phyloP scores from a whole-genome alignment of 1,140 invertebrate species.

The Plectrocnemia conspersa region DNA sequence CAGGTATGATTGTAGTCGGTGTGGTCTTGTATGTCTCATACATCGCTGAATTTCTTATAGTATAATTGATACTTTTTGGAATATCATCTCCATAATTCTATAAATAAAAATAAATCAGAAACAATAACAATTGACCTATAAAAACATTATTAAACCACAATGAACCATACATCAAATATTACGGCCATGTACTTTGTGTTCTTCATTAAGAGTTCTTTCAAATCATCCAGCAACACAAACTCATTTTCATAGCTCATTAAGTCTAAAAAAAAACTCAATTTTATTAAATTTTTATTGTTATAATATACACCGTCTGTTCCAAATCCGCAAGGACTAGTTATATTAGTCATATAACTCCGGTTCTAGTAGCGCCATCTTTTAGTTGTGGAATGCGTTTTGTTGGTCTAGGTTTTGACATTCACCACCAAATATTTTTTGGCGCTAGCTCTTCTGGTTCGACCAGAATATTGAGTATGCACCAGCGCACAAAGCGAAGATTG shows the following conservation, averaged over 20 bases:
- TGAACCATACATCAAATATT: constrained; percentile 16
- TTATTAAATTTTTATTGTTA: no score
- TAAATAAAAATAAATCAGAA: background rate
- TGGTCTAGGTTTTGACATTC: no score
- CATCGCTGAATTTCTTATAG: background rate
- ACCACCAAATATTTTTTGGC: no score
- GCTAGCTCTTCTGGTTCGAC: no score
- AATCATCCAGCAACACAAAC: constrained; percentile 6
- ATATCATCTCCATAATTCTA: background rate
- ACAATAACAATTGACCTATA: background rate
- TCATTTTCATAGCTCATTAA: constrained; percentile 13
- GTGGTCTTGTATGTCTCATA: constrained; percentile 14
- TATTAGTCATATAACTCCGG: no score
- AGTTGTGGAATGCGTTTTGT: no score
- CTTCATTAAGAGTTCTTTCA: constrained; percentile 5
- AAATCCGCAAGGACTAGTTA: no score
- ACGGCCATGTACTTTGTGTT: background rate
- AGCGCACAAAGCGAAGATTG: no score
- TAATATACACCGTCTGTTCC: no score
- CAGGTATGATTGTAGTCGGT: constrained; percentile 3
- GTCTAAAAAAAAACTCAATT: no score
- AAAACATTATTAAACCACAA: background rate
- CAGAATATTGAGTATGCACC: no score
- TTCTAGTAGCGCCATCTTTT: no score
- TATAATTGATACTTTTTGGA: constrained; percentile 12